A percentile compares a stretch with the other conserved stretches of the same genome.
These are phyloP conservation scores for Oscheius myriophilus DNA, from an alignment of 2,888 invertebrate genomes.

Conservation along the genomic window DNA sequence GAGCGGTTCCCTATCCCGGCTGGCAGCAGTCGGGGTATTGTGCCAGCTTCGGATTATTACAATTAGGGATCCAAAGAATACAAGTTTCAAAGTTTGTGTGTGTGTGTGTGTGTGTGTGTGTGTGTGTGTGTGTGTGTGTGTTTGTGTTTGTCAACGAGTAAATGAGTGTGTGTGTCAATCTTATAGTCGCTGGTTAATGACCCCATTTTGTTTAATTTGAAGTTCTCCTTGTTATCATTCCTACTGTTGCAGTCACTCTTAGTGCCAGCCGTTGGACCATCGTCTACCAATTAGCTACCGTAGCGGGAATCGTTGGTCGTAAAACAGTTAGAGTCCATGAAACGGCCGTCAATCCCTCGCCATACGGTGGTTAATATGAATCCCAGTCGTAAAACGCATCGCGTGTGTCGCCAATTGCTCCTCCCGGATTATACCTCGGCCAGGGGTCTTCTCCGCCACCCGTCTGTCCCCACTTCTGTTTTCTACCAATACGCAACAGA, in stretches of 20 bases:
- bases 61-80: neutral
- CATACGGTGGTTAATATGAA: conserved; percentile 37
- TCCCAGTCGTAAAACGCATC: conserved; percentile 27
- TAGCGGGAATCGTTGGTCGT: conserved; percentile 7
- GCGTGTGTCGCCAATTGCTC: conserved; percentile 5
- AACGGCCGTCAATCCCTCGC: conserved; percentile 25
- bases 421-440: too few relatives aligned
- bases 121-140: too few relatives aligned
- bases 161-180: too few relatives aligned
- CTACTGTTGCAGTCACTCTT: too few relatives aligned
- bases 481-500: conserved; percentile 22
- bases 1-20: conserved; percentile 1
- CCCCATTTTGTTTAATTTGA: too few relatives aligned
- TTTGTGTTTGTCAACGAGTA: too few relatives aligned
- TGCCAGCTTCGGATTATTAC: neutral
- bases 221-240: too few relatives aligned
- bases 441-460: too few relatives aligned
- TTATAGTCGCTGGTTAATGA: too few relatives aligned
- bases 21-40: neutral
- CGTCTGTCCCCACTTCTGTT: neutral
- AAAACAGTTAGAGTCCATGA: conserved; percentile 35
- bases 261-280: neutral
- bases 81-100: too few relatives aligned
- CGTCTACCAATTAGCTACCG: conserved; percentile 11
- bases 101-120: too few relatives aligned